phyloP scores from a whole-genome alignment of 2,113 vertebrate species.

The Upupa epops region DNA sequence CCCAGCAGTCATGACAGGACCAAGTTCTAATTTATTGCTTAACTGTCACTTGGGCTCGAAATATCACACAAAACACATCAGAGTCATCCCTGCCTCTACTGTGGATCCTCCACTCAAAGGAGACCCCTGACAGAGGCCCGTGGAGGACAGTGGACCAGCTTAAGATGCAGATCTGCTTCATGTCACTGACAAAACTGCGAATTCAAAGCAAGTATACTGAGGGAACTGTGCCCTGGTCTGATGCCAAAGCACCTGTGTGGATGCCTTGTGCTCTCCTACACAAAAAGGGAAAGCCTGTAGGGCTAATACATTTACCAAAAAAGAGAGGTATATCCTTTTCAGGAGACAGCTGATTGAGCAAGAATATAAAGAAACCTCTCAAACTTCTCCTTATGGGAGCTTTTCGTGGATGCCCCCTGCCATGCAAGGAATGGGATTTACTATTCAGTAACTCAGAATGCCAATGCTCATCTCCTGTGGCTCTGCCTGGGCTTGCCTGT shows the following conservation, averaged over 20 bases:
- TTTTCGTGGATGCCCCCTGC: neutral
- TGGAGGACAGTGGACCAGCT: neutral
- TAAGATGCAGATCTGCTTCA: neutral
- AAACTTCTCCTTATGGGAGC: neutral
- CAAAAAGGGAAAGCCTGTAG: neutral
- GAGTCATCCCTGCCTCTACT: neutral
- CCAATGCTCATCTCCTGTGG: fast-evolving
- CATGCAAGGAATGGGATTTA: neutral
- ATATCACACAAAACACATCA: neutral
- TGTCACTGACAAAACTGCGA: neutral
- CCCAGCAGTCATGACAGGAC: neutral
- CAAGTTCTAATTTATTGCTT: neutral
- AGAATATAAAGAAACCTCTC: neutral
- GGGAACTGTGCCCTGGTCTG: neutral
- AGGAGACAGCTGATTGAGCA: neutral
- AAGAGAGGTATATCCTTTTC: neutral
- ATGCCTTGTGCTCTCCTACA: fast-evolving
- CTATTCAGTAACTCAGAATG: neutral
- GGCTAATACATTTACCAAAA: neutral
- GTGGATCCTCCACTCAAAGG: neutral
- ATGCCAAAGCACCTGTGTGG: neutral
- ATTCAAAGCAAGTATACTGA: fast-evolving
- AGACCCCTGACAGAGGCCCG: neutral
- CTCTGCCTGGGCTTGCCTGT: neutral
- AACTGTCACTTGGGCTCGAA: neutral